Evolutionary conservation across 2,797 vertebrate genomes (phyloP).

Genomic region (Centroberyx gerrardi): DNA sequence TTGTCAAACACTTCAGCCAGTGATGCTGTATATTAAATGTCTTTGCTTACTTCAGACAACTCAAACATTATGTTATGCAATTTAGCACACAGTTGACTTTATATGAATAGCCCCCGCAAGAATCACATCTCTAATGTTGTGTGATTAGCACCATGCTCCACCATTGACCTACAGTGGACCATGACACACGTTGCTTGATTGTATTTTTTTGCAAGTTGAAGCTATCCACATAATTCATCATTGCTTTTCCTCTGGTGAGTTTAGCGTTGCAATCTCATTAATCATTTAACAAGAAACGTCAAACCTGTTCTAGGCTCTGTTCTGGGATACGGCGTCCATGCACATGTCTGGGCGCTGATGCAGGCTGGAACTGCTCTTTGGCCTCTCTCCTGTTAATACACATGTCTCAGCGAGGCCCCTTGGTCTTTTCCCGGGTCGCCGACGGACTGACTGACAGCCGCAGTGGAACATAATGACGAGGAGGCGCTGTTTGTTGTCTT

Average conservation of each 20-base stretch:
- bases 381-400: conserved; percentile 65
- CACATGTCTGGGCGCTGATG: conserved; percentile 11
- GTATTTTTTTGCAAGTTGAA: too few species aligned
- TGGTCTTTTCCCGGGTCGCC: conserved; percentile 56
- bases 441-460: conserved; percentile 63
- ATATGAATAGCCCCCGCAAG: too few species aligned
- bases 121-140: too few species aligned
- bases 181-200: background rate
- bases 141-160: too few species aligned
- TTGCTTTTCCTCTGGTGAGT: background rate
- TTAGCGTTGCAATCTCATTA: background rate
- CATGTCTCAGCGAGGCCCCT: conserved; percentile 61
- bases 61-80: too few species aligned
- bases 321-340: background rate
- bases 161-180: too few species aligned
- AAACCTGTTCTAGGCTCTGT: background rate
- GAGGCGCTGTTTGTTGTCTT: conserved; percentile 61
- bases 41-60: too few species aligned
- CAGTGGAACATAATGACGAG: conserved; percentile 43
- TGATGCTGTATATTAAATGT: too few species aligned
- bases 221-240: background rate
- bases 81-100: too few species aligned
- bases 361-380: conserved; percentile 41
- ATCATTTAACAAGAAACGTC: background rate
- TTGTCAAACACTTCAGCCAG: too few species aligned